A percentile compares a stretch with the other conserved stretches of the same genome.
Conservation (phyloP, 2,888 invertebrate genomes). For the Orgyia antiqua region DNA sequence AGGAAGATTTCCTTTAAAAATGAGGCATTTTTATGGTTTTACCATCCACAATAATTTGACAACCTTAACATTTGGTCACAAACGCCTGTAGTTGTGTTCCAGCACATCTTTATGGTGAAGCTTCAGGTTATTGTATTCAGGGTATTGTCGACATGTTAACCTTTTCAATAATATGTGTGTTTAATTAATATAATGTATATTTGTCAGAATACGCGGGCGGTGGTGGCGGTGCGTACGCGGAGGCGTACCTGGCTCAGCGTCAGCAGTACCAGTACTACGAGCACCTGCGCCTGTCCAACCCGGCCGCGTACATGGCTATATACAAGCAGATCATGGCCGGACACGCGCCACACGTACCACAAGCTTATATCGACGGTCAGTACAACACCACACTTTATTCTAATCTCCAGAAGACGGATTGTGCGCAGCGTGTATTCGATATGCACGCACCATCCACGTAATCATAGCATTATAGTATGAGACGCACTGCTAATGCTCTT, state of each 20-base stretch:
- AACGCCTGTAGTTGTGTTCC: too few species aligned
- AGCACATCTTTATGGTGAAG: too few species aligned
- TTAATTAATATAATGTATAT: not conserved
- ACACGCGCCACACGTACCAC: slow-evolving; percentile 27
- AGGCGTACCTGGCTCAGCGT: slow-evolving; percentile 79
- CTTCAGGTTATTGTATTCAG: too few species aligned
- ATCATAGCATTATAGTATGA: too few species aligned
- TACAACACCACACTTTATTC: not conserved
- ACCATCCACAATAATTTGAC: too few species aligned
- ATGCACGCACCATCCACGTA: not conserved
- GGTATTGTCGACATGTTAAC: too few species aligned
- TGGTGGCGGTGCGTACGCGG: slow-evolving; percentile 34
- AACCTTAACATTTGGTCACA: too few species aligned
- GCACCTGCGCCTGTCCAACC: slow-evolving; percentile 86
- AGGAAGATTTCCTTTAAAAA: too few species aligned
- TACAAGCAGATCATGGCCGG: slow-evolving; percentile 85
- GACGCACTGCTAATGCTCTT: too few species aligned
- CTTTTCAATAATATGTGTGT: too few species aligned
- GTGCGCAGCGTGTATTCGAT: not conserved
- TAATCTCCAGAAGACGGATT: not conserved
- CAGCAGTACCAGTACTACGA: slow-evolving; percentile 87
- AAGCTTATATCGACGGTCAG: slow-evolving; percentile 33
- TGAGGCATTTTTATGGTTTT: too few species aligned
- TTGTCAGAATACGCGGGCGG: slow-evolving; percentile 22
- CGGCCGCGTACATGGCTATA: slow-evolving; percentile 87